A percentile compares a stretch with the other conserved stretches of the same genome.
Conservation (phyloP, 1,140 invertebrate species). For the Drosophila subobscura region DNA sequence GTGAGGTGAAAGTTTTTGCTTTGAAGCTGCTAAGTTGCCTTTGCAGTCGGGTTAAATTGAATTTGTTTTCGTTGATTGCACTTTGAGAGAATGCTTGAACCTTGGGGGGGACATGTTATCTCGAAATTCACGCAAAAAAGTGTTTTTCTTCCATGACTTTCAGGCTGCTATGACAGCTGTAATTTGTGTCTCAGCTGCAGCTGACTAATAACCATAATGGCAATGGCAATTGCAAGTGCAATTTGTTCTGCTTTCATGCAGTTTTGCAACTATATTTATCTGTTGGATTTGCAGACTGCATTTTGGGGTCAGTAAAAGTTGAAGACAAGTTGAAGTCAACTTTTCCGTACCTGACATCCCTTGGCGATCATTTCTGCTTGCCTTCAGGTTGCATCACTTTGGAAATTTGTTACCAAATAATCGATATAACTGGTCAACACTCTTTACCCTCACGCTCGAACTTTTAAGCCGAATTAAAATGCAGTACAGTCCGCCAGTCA, state of each 20-base stretch:
- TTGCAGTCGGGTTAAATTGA: slow-evolving; percentile 49
- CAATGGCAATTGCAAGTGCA: slow-evolving; percentile 45
- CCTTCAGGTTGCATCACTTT: slow-evolving; percentile 21
- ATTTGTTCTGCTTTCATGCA: slow-evolving; percentile 76
- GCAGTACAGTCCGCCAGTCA: slow-evolving; percentile 35
- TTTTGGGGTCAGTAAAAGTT: slow-evolving; percentile 76
- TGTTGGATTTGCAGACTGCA: slow-evolving; percentile 17
- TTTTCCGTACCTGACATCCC: no score
- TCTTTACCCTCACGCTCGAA: no score
- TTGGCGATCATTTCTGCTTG: neutral
- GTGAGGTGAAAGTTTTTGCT: slow-evolving; percentile 74
- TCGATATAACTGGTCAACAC: slow-evolving; percentile 12
- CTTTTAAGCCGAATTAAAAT: slow-evolving; percentile 47
- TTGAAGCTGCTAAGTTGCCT: slow-evolving; percentile 61
- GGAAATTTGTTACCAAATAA: slow-evolving; percentile 48
- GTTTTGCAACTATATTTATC: slow-evolving; percentile 25
- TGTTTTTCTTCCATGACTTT: neutral
- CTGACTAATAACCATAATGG: slow-evolving; percentile 34
- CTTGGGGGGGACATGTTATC: slow-evolving; percentile 9
- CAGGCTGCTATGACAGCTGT: slow-evolving; percentile 30
- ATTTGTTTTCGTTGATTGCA: slow-evolving; percentile 38
- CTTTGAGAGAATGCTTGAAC: slow-evolving; percentile 27
- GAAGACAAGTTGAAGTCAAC: no score
- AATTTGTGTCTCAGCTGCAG: slow-evolving; percentile 49
- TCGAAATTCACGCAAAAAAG: slow-evolving; percentile 8